These are phyloP conservation scores for Phrynocephalus vlangalii DNA, from an alignment of 2,797 vertebrate genomes.

Conservation along the genomic window DNA sequence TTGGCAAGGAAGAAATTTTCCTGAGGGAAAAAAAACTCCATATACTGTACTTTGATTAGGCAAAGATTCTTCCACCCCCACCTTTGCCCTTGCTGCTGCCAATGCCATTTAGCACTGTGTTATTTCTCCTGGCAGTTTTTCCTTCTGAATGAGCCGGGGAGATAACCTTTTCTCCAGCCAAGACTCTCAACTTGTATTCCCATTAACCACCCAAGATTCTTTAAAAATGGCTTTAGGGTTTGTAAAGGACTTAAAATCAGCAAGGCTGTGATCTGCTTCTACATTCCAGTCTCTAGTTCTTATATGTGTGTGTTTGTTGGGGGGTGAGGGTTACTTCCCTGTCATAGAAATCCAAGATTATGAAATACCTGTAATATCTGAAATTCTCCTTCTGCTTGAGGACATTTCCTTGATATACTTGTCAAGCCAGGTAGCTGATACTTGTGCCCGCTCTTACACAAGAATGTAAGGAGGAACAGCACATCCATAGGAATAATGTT, in stretches of 20 bases:
- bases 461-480: background rate
- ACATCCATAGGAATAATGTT: background rate
- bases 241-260: background rate
- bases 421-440: background rate
- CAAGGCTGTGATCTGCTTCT: background rate
- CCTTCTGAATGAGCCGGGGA: background rate
- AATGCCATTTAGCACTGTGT: background rate
- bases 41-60: background rate
- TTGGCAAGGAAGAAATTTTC: conserved; percentile 4
- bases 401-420: background rate
- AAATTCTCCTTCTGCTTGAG: background rate
- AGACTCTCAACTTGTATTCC: background rate
- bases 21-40: background rate
- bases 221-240: background rate
- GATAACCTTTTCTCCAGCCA: background rate
- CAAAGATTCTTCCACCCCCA: background rate
- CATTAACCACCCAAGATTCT: too few species aligned
- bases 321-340: background rate
- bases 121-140: background rate
- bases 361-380: background rate
- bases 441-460: background rate
- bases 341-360: background rate
- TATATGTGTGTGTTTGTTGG: too few species aligned
- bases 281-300: background rate
- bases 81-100: background rate